Evolutionary conservation across 2,888 invertebrate genomes (phyloP), one percentile per base, ranked within the genome.

Genomic region (Tiphia femorata): DNA sequence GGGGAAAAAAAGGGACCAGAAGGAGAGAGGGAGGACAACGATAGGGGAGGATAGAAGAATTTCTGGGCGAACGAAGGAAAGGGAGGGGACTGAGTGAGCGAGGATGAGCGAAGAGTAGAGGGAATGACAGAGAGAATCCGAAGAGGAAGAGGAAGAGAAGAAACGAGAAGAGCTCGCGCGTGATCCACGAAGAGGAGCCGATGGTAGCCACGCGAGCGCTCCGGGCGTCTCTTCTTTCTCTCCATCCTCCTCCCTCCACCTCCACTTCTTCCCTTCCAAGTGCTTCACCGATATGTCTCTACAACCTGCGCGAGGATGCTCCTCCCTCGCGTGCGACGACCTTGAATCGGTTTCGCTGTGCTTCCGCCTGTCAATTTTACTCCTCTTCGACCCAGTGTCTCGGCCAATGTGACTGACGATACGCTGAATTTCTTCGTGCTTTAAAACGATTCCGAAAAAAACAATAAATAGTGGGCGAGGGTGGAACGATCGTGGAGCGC

Each of bases 191-290:
- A 37, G 23, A 14, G 58, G 38, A 58, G 60, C 35, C 52, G 56
- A 49, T 59, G 55, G 71, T 74, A 67, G 79, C 80, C 80, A 80
- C 80, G 80, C 78, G 80, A 80, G 62, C 80, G 79, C 79, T 80
- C 70, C 75, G 68, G 77, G 80, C 80, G 64, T 70, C 63, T 75
- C 54, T 27, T 41, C 33, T 19, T 48, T 56, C 51, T 53, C 52
- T 33, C 30, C 16, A 12, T 53, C 27, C 12, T 27, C 16, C 20
- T 33, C 27, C 16, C 37, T 40, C 21, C 20, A 12, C 17, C 12
- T 14, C 37, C 2, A n/a, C 27, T 37, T 8, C n/a, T n/a, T 47
- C 25, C n/a, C 14, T 23, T 19, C 27, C 23, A 21, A 29, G 33
- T 33, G 41, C 42, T 52, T 41, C 23, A 21, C 23, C 49, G 14